Conservation (phyloP, 64 coral and sea anemone genomes). For the Montipora capricornis region DNA sequence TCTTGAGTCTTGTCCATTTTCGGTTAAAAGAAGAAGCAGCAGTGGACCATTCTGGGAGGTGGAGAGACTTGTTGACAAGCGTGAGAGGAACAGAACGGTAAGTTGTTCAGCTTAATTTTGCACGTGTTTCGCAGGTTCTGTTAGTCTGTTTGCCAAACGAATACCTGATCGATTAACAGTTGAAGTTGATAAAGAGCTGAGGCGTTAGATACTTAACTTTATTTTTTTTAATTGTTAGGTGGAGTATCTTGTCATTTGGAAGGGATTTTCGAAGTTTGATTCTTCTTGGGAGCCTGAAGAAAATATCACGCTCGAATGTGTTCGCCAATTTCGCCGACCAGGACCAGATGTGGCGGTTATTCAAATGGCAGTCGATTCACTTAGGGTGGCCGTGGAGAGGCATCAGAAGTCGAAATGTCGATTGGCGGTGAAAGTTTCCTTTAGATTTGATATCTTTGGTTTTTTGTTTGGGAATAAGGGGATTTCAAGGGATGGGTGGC, state of each 20-base stretch:
- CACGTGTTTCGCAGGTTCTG: conserved; percentile 1
- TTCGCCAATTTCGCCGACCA: not conserved
- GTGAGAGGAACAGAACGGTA: not conserved
- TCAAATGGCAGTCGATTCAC: not conserved
- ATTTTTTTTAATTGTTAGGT: not conserved
- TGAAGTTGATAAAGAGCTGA: not conserved
- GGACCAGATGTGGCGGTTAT: not conserved
- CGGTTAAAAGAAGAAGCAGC: not conserved
- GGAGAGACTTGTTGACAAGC: not conserved
- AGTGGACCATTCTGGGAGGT: not conserved
- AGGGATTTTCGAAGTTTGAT: not conserved
- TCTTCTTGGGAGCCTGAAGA: conserved; percentile 4
- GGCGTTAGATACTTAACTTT: not conserved
- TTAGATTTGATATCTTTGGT: conserved; percentile 38
- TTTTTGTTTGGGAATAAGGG: conserved; percentile 40
- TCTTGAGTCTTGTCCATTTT: not conserved
- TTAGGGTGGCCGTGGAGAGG: conserved; percentile 28
- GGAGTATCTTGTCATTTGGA: not conserved
- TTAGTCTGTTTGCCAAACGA: not conserved
- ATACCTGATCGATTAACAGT: no score
- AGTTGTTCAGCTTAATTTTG: conserved; percentile 9
- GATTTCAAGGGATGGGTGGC: not conserved
- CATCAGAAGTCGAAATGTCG: conserved; percentile 15
- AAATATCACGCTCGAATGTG: not conserved
- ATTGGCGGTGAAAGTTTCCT: conserved; percentile 15